A percentile compares a stretch with the other conserved stretches of the same genome.
Evolutionary conservation across 2,888 invertebrate genomes (phyloP).

Genomic region (Lacanobia oleracea): DNA sequence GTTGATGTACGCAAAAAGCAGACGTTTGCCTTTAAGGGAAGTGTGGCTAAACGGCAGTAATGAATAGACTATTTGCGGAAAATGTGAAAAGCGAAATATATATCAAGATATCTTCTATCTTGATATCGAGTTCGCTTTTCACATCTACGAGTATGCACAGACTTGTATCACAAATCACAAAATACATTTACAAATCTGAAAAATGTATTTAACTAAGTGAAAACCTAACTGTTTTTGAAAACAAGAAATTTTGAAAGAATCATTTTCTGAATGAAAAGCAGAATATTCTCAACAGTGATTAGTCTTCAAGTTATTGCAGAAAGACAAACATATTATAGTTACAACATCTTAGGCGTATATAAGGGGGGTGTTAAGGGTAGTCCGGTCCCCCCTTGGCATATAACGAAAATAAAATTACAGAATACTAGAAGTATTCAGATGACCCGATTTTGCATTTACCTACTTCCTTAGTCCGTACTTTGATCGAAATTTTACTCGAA

Average conservation of each 20-base stretch:
- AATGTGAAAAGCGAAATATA: background rate
- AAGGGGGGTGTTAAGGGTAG: too few species aligned
- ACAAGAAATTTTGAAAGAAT: background rate
- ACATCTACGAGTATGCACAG: too few species aligned
- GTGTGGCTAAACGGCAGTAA: slow-evolving; percentile 3
- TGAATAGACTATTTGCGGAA: slow-evolving; percentile 4
- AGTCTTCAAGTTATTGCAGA: background rate
- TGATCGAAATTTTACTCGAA: too few species aligned
- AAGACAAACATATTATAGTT: background rate
- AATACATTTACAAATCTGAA: background rate
- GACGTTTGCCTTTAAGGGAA: slow-evolving; percentile 14
- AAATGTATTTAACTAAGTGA: background rate
- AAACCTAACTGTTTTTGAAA: background rate
- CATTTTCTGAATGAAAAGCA: background rate
- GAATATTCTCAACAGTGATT: background rate
- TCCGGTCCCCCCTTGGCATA: too few species aligned
- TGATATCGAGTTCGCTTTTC: too few species aligned
- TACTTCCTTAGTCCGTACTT: too few species aligned
- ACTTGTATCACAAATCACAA: background rate
- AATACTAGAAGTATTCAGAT: too few species aligned
- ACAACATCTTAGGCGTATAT: background rate
- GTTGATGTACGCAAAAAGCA: slow-evolving; percentile 53
- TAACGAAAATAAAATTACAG: too few species aligned
- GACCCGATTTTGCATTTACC: too few species aligned
- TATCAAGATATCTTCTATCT: background rate